phyloP scores from a whole-genome alignment of 2,888 invertebrate genomes.

The Drosophila pegasa region DNA sequence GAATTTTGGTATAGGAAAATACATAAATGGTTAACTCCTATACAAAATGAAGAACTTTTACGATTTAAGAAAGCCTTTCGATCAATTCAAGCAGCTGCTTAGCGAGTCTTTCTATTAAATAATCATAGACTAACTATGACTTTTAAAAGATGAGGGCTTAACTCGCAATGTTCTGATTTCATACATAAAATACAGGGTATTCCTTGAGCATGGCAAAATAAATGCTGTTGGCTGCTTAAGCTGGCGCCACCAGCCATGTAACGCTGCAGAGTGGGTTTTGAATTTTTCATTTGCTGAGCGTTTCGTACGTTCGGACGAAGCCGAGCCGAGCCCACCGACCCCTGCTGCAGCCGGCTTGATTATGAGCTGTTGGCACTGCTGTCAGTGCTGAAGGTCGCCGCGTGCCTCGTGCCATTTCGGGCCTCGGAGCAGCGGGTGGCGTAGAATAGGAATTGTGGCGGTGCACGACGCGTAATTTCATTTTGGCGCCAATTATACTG shows the following conservation, averaged over 20 bases:
- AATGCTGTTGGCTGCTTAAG: slow-evolving; percentile 21
- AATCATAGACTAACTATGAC: too few species aligned
- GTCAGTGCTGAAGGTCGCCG: slow-evolving; percentile 68
- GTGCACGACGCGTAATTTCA: slow-evolving; percentile 61
- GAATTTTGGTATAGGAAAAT: background rate
- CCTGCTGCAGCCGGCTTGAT: slow-evolving; percentile 41
- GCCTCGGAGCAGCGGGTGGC: slow-evolving; percentile 36
- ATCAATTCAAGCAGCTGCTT: too few species aligned
- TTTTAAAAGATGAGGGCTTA: too few species aligned
- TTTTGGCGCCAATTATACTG: slow-evolving; percentile 69
- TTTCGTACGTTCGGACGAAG: slow-evolving; percentile 27
- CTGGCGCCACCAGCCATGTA: slow-evolving; percentile 8
- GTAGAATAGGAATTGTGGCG: slow-evolving; percentile 36
- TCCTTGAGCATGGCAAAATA: background rate
- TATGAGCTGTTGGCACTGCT: slow-evolving; percentile 55
- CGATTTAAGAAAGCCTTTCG: too few species aligned
- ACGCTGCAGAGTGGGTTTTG: slow-evolving; percentile 52
- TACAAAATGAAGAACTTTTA: too few species aligned
- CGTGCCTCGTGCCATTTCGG: slow-evolving; percentile 39
- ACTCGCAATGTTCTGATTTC: background rate
- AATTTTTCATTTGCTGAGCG: slow-evolving; percentile 66
- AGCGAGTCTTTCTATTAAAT: too few species aligned
- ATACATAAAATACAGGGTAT: slow-evolving; percentile 26
- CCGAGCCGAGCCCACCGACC: slow-evolving; percentile 21
- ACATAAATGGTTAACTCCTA: too few species aligned